phyloP scores from a whole-genome alignment of 2,888 invertebrate species.

The Papilio elwesi region DNA sequence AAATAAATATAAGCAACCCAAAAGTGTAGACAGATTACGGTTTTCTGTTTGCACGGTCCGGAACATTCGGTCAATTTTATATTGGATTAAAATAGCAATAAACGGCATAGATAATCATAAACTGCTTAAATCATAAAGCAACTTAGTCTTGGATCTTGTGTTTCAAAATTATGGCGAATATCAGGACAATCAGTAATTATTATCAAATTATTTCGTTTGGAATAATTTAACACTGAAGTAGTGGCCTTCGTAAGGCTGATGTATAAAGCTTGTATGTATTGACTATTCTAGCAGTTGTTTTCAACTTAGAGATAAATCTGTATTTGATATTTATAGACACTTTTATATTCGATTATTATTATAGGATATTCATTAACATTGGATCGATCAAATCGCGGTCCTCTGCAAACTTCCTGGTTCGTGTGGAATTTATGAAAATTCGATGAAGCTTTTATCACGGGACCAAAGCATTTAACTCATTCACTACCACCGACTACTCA shows the following conservation, averaged over 20 bases:
- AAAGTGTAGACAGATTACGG: background rate
- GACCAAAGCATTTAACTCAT: constrained; percentile 16
- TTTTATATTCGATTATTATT: constrained; percentile 2
- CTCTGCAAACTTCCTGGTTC: constrained; percentile 17
- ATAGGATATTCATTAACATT: constrained; percentile 8
- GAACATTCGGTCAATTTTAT: too few relatives aligned
- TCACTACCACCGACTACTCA: too few relatives aligned
- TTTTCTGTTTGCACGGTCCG: background rate
- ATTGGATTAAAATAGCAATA: too few relatives aligned
- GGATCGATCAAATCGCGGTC: constrained; percentile 14
- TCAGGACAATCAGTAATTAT: too few relatives aligned
- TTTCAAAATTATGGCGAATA: too few relatives aligned
- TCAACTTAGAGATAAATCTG: background rate
- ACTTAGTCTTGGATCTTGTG: too few relatives aligned
- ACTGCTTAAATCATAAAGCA: too few relatives aligned
- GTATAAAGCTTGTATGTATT: too few relatives aligned
- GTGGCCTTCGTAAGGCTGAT: too few relatives aligned
- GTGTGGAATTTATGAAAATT: constrained; percentile 20
- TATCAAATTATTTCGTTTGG: too few relatives aligned
- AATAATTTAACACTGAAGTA: too few relatives aligned
- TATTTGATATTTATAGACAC: background rate
- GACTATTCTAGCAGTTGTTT: background rate
- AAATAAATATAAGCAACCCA: background rate
- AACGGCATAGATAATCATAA: too few relatives aligned
- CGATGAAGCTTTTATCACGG: constrained; percentile 14